Evolutionary conservation across 2,797 vertebrate species (phyloP).

Genomic region (Acropternis orthonyx): DNA sequence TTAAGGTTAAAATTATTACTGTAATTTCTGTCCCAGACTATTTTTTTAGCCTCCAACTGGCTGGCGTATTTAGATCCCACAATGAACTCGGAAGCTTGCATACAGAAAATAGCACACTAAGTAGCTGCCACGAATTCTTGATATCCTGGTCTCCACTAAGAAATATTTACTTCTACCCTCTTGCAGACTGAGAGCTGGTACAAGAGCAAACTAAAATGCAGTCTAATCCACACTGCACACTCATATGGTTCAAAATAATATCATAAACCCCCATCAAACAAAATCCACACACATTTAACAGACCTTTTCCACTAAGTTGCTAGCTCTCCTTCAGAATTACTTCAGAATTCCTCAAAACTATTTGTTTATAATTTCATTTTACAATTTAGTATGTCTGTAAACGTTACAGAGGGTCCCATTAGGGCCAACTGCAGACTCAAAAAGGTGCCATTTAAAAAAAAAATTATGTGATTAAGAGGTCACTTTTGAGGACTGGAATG

Average conservation of each 20-base stretch:
- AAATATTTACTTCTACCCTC: not conserved
- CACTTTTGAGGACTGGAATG: not conserved
- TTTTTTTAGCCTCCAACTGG: not conserved
- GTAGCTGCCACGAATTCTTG: not conserved
- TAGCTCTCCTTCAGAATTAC: not conserved
- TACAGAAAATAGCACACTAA: not conserved
- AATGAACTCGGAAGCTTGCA: not conserved
- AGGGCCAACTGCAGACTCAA: not conserved
- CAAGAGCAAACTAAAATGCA: not conserved
- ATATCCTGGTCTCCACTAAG: not conserved
- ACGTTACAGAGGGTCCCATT: not conserved
- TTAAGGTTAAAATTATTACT: not conserved
- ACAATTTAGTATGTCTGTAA: not conserved
- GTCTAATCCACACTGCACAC: not conserved
- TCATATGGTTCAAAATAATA: not conserved
- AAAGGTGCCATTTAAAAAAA: not conserved
- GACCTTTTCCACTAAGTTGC: not conserved
- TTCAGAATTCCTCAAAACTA: not conserved
- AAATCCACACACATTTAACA: accelerated
- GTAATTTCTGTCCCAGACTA: not conserved
- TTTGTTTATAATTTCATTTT: not conserved
- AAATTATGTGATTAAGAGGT: not conserved
- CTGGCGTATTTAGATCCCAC: not conserved
- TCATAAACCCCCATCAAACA: not conserved
- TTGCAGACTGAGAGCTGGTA: not conserved